Evolutionary conservation across 1,140 invertebrate species (phyloP).

Genomic region (Hylaeus volcanicus): DNA sequence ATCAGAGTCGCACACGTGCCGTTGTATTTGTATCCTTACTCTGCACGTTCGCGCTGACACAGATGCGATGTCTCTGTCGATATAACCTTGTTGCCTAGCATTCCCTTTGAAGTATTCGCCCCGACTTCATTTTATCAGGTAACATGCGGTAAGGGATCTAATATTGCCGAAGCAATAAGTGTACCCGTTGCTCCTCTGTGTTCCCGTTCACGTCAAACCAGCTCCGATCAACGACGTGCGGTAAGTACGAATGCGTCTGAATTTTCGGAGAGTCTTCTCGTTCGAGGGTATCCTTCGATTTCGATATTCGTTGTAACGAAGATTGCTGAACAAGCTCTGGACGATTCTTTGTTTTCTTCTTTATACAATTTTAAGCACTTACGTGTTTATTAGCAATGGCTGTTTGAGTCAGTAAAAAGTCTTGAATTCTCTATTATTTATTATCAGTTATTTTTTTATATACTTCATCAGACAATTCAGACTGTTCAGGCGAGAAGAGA

Average conservation of each 20-base stretch:
- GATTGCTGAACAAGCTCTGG: neutral
- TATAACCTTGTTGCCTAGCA: slow-evolving; percentile 58
- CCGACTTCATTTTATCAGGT: slow-evolving; percentile 69
- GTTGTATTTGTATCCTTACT: slow-evolving; percentile 36
- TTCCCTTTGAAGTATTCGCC: slow-evolving; percentile 69
- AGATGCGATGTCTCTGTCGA: slow-evolving; percentile 53
- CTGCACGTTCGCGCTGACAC: slow-evolving; percentile 16
- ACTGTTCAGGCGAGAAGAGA: no score
- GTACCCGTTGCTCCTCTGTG: slow-evolving; percentile 30
- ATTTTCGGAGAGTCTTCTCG: slow-evolving; percentile 35
- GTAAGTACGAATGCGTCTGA: slow-evolving; percentile 34
- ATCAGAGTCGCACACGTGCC: neutral
- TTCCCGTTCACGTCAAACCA: neutral
- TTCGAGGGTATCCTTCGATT: slow-evolving; percentile 6
- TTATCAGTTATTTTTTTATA: no score
- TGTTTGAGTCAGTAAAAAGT: no score
- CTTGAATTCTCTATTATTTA: no score
- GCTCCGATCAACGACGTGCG: slow-evolving; percentile 30
- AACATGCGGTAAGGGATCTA: slow-evolving; percentile 67
- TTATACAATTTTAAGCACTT: neutral
- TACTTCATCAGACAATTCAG: no score
- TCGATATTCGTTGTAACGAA: neutral
- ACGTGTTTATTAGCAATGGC: no score
- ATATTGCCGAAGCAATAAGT: slow-evolving; percentile 67
- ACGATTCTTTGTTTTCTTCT: neutral